phyloP scores from a whole-genome alignment of 2,113 vertebrate species.

The Delphinus delphis region DNA sequence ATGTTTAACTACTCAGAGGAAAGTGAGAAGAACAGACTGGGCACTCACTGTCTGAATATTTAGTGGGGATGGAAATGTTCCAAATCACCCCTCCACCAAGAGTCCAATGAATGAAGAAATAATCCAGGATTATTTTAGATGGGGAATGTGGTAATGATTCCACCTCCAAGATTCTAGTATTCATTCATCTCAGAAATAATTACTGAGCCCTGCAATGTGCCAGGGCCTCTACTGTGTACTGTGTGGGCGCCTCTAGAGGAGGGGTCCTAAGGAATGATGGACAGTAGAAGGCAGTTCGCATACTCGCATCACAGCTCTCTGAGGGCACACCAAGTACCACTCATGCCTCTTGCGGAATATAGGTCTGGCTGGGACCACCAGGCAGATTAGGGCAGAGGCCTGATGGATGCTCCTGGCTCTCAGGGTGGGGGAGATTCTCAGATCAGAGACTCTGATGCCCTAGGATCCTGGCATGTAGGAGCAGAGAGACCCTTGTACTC shows the following conservation, averaged over 20 bases:
- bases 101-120: background rate
- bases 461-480: background rate
- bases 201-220: background rate
- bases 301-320: background rate
- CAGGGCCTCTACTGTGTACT: background rate
- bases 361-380: background rate
- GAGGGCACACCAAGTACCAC: background rate
- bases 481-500: background rate
- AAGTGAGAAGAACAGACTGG: background rate
- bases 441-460: background rate
- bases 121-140: background rate
- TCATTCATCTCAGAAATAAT: background rate
- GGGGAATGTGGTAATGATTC: background rate
- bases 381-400: background rate
- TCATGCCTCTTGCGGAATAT: background rate
- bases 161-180: background rate
- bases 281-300: background rate
- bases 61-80: background rate
- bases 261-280: rapidly evolving
- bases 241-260: background rate
- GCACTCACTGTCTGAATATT: background rate
- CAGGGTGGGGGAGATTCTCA: background rate
- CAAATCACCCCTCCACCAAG: background rate
- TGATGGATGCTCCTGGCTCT: background rate
- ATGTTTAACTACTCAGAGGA: conserved; percentile 22